phyloP scores from a whole-genome alignment of 2,797 vertebrate genomes.

The Liasis olivaceus region DNA sequence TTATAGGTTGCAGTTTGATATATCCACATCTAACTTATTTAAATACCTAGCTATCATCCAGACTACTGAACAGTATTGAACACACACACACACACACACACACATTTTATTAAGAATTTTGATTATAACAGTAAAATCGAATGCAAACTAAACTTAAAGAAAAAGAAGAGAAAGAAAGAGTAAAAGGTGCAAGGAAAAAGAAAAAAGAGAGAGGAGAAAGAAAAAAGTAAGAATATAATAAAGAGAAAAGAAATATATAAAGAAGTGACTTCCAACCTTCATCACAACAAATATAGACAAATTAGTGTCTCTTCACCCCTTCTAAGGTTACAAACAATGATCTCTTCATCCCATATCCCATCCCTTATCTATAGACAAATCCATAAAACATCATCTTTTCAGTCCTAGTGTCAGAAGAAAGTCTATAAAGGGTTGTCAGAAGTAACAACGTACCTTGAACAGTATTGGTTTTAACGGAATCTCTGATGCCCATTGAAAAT shows the following conservation, averaged over 20 bases:
- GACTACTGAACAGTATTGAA: neutral
- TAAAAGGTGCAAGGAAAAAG: neutral
- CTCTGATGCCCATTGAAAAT: too few species aligned
- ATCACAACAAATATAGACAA: neutral
- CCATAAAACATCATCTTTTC: neutral
- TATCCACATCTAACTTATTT: neutral
- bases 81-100: neutral
- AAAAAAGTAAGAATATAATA: neutral
- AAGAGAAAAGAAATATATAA: neutral
- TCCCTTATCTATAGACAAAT: neutral
- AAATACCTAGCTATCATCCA: neutral
- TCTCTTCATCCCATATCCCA: neutral
- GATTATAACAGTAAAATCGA: neutral
- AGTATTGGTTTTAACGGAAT: neutral
- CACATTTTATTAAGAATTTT: neutral
- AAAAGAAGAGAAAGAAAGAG: neutral
- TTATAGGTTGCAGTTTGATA: neutral
- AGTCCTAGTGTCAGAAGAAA: neutral
- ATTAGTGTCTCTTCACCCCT: neutral
- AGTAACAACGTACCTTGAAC: neutral
- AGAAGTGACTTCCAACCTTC: neutral
- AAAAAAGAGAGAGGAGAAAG: neutral
- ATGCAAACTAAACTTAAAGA: neutral
- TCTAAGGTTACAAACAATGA: neutral
- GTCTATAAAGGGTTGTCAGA: neutral